Evolutionary conservation across 2,113 vertebrate species (phyloP).

Genomic region (Cebidichthys violaceus): DNA sequence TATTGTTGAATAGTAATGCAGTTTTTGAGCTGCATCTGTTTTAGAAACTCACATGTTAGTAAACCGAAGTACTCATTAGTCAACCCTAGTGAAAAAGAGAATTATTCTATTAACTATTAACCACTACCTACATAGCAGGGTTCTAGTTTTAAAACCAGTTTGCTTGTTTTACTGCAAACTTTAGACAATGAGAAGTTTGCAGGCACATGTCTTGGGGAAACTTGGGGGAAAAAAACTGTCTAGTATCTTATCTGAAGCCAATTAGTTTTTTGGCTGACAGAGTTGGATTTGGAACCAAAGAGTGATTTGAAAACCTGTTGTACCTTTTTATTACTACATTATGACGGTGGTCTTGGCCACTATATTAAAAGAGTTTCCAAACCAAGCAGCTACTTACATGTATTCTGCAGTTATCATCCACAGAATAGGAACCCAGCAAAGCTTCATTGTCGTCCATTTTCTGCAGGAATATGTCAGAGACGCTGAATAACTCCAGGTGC

Average conservation of each 20-base stretch:
- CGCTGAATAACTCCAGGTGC: slow-evolving; percentile 89
- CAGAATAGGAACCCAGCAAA: slow-evolving; percentile 89
- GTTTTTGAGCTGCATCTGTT: neutral
- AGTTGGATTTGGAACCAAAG: neutral
- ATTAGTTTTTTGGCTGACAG: neutral
- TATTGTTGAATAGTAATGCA: neutral
- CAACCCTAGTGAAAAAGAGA: neutral
- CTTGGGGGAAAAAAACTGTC: no score
- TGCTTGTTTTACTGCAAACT: neutral
- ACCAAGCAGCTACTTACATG: slow-evolving; percentile 82
- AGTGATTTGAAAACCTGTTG: neutral
- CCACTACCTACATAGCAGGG: neutral
- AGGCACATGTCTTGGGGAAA: neutral
- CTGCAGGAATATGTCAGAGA: slow-evolving; percentile 84
- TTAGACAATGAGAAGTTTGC: neutral
- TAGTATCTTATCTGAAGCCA: neutral
- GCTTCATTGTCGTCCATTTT: slow-evolving; percentile 89
- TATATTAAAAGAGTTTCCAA: neutral
- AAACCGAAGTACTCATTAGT: neutral
- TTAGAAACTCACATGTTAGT: neutral
- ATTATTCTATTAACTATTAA: neutral
- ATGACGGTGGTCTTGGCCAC: no score
- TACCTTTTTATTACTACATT: neutral
- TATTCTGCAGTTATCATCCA: slow-evolving; percentile 91
- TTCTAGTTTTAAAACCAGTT: neutral